Evolutionary conservation across 2,888 invertebrate species (phyloP), one percentile per base, ranked within the genome.

Genomic region (Crepidodera aurea): DNA sequence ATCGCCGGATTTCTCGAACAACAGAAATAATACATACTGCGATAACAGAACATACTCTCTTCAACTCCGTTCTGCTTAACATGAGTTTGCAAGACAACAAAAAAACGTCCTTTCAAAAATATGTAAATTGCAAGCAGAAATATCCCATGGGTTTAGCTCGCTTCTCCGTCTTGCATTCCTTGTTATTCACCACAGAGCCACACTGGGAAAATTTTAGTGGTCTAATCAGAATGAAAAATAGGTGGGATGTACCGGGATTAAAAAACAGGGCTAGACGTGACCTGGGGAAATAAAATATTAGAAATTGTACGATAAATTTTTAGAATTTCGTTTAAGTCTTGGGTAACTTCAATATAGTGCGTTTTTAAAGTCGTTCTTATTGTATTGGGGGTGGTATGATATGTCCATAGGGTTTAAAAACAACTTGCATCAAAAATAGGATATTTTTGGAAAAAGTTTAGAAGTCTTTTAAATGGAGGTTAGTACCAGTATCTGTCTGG

Each of bases 111-210:
- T 40, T 13, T 25, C 48, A 54, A 40, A 55, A 59, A 59, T 63
- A 63, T 63, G 63, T 63, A 63, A 59, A 59, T 63, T 55, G 48
- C 48, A 22, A 51, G 40, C 15, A 22, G 55, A 32, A 55, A 63
- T 63, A 54, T 59, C 61, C 59, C 40, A 51, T 8, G 48, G 48
- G 57, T 48, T 57, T 42, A n/a, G n/a, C 42, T 54, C 42, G 42
- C 27, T 54, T 54, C 19, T 54, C 32, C 48, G 15, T 39, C 27
- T 37, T 27, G 39, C 44, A 39, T 57, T 57, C 39, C 25, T 48
- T 39, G 48, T 57, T 48, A 57, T 57, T 57, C 39, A 50, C 48
- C 48, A 39, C 57, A 57, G 57, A 56, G 55, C 19, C 42, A 44
- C 42, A 56, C 34, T 48, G 48, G 27, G 48, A 25, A 48, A 48